Evolutionary conservation across 2,888 invertebrate species (phyloP).

Genomic region (Trissoscelio sp.): DNA sequence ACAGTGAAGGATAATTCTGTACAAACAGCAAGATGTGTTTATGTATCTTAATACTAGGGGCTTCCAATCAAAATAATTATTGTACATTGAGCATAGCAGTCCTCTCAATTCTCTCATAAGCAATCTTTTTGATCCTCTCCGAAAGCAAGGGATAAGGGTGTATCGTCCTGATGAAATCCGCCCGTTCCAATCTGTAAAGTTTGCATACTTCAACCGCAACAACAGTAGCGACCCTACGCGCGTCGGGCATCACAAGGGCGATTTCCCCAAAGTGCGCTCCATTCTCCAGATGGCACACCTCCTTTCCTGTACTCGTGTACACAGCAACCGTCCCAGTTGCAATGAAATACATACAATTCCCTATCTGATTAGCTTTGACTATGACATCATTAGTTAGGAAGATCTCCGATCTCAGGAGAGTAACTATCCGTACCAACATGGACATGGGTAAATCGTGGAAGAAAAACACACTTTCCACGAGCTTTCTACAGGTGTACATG

Average conservation of each 20-base stretch:
- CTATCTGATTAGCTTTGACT: constrained; percentile 84
- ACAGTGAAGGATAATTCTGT: no score
- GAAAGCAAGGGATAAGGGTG: constrained; percentile 81
- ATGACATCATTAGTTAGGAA: constrained; percentile 85
- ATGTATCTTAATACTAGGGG: no score
- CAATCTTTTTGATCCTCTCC: constrained; percentile 82
- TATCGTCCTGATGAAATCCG: constrained; percentile 80
- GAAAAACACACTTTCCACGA: constrained; percentile 77
- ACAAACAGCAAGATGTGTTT: no score
- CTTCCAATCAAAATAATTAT: constrained; percentile 49
- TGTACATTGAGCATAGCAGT: constrained; percentile 77
- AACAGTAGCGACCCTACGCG: constrained; percentile 81
- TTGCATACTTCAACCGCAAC: constrained; percentile 83
- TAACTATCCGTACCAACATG: constrained; percentile 84
- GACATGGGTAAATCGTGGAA: constrained; percentile 84
- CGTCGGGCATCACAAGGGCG: constrained; percentile 81
- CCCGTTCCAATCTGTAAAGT: constrained; percentile 81
- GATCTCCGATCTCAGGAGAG: constrained; percentile 84
- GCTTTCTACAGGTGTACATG: constrained; percentile 85
- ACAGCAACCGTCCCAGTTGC: constrained; percentile 85
- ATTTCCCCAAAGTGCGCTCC: constrained; percentile 84
- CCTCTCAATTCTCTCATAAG: constrained; percentile 80
- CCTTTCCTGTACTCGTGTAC: constrained; percentile 84
- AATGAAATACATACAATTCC: constrained; percentile 86
- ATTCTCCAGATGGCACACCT: constrained; percentile 82